These are phyloP conservation scores for Percopsis omiscomaycus DNA, from an alignment of 2,797 vertebrate genomes.

Conservation along the genomic window DNA sequence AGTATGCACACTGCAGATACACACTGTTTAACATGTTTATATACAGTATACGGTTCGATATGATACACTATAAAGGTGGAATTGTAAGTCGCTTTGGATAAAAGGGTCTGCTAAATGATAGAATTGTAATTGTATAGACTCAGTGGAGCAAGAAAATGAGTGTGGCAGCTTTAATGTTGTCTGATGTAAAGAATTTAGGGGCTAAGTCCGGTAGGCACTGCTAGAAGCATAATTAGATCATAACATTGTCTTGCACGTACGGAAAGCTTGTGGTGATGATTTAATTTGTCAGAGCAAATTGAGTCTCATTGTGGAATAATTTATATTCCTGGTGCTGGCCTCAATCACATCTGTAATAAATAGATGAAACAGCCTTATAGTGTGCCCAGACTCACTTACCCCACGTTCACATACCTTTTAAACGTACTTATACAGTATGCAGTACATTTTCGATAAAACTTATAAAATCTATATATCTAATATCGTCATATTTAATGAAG, in stretches of 20 bases:
- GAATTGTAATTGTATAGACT: no score
- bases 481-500: no score
- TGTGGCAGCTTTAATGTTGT: conserved; percentile 51
- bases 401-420: conserved; percentile 11
- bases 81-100: no score
- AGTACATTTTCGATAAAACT: no score
- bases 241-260: conserved; percentile 40
- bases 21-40: no score
- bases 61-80: no score
- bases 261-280: conserved; percentile 61
- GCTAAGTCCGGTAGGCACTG: conserved; percentile 38
- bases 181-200: conserved; percentile 38
- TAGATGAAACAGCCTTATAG: conserved; percentile 31
- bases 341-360: conserved; percentile 60
- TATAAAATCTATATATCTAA: no score
- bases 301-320: conserved; percentile 61
- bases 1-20: no score
- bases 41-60: no score
- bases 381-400: conserved; percentile 10
- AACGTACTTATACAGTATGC: no score
- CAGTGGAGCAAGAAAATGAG: conserved; percentile 16
- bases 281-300: conserved; percentile 73
- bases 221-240: conserved; percentile 66
- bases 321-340: conserved; percentile 55
- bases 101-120: no score